phyloP scores from a whole-genome alignment of 2,113 vertebrate genomes.

The Macroglossus sobrinus region DNA sequence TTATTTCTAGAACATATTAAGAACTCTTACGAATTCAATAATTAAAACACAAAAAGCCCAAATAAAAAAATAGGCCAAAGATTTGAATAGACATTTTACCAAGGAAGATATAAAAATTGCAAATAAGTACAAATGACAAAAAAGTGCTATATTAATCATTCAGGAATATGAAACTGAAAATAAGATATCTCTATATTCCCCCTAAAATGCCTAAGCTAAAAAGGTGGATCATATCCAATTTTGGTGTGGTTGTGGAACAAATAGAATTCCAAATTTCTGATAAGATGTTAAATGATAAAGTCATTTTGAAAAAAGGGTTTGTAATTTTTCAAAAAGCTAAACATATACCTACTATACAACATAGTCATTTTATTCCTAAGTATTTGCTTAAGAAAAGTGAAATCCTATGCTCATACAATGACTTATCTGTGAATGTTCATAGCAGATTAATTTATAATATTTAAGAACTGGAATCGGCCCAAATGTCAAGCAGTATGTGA shows the following conservation, averaged over 20 bases:
- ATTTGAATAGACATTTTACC: not conserved
- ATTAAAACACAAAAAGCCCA: not conserved
- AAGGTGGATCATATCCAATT: not conserved
- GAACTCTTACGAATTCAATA: not conserved
- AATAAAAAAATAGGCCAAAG: not conserved
- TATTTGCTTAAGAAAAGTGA: not conserved
- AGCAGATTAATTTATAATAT: not conserved
- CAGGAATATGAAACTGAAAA: not conserved
- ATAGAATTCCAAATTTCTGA: not conserved
- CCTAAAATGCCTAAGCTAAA: not conserved
- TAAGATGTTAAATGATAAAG: not conserved
- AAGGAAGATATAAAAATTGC: not conserved
- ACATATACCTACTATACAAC: not conserved
- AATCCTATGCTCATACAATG: not conserved
- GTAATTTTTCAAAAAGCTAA: not conserved
- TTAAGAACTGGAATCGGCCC: not conserved
- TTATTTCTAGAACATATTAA: not conserved
- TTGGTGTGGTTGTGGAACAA: not conserved
- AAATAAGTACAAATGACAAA: not conserved
- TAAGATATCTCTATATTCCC: not conserved
- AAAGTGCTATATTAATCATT: not conserved
- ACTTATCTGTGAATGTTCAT: not conserved
- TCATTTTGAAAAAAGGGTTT: not conserved
- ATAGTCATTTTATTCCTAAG: not conserved
- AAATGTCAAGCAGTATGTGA: not conserved